Conservation (phyloP, 2,113 vertebrate genomes). For the Sceloporus undulatus region DNA sequence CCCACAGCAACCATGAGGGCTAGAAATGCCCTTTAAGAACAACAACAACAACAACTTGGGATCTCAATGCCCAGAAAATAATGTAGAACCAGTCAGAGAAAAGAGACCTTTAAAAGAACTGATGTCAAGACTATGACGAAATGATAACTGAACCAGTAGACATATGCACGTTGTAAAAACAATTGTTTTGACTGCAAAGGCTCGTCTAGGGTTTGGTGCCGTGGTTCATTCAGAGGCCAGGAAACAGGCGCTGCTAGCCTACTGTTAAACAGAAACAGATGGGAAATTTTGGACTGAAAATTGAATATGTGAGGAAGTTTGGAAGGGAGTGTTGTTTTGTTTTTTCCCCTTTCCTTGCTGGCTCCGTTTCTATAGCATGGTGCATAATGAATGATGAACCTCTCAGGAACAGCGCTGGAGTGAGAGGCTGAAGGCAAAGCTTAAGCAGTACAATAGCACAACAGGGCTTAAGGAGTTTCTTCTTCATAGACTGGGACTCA, state of each 20-base stretch:
- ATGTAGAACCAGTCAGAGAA: not conserved
- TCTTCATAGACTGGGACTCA: not conserved
- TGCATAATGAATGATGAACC: not conserved
- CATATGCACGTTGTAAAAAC: constrained; percentile 12
- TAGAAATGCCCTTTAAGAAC: not conserved
- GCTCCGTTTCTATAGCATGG: not conserved
- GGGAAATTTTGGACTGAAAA: constrained; percentile 16
- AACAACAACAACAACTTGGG: not conserved
- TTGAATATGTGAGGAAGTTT: constrained; percentile 21
- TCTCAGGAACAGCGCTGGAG: not conserved
- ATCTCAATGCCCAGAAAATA: not conserved
- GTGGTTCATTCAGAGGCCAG: constrained; percentile 36
- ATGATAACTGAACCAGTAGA: constrained; percentile 3
- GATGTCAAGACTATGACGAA: not conserved
- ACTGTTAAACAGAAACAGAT: constrained; percentile 36
- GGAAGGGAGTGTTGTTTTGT: not conserved
- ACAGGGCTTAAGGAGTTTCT: not conserved
- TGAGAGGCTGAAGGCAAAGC: not conserved
- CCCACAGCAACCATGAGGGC: not conserved
- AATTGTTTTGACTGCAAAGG: constrained; percentile 33
- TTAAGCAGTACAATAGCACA: not conserved
- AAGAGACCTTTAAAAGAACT: constrained; percentile 1
- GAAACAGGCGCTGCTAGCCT: constrained; percentile 23
- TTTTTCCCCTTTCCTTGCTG: not conserved
- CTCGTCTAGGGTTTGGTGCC: constrained; percentile 2